Base-by-base conservation (phyloP, 2,888 invertebrate genomes). In the Physocephala rufipes region DNA sequence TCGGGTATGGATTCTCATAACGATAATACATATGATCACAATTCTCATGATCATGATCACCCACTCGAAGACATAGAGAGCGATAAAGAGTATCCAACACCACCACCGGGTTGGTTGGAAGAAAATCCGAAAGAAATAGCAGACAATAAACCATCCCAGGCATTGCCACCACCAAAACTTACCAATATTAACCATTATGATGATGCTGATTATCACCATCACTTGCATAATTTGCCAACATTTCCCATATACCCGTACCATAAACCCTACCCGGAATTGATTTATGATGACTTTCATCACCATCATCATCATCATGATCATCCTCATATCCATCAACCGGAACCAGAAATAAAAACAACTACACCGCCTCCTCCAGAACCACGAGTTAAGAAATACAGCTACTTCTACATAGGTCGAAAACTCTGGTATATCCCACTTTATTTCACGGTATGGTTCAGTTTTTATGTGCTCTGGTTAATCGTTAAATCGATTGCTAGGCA, bases 341-440 rank as follows among this genome's bases (percentile, higher is more conserved):
- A 79, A 73, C 75, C 85, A 0, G 74, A 77, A 1, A 81, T 76
- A 15, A 79, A 78, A 1, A 79, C 79, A 2, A 75, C 74, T 78
- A 86, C 61, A 3, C 83, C 82, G 51, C 81, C 79, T 9, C 80
- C 79, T 79, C 87, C 73, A 78, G 81, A 85, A 70, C 82, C 85
- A 2, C 83, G 89, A 76, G 88, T 89, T 16, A 89, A 88, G 75
- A 88, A 88, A 77, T 91, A 91, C 83, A 91, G 90, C 77, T 91
- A 91, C 82, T 91, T 91, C 78, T 91, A 90, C 79, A 88, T 91
- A 74, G 91, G 91, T 0, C 88, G 90, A 72, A 91, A 91, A 77
- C 85, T 92, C 1, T 92, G 91, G 91, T 92, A 91, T 80, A 87
- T 91, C 70, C 92, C 92, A 0, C 82, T 92, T 59, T 91, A 91